Evolutionary conservation across 2,888 invertebrate genomes (phyloP), one percentile per base, ranked within the genome.

Genomic region (Alviniconcha strummeri): DNA sequence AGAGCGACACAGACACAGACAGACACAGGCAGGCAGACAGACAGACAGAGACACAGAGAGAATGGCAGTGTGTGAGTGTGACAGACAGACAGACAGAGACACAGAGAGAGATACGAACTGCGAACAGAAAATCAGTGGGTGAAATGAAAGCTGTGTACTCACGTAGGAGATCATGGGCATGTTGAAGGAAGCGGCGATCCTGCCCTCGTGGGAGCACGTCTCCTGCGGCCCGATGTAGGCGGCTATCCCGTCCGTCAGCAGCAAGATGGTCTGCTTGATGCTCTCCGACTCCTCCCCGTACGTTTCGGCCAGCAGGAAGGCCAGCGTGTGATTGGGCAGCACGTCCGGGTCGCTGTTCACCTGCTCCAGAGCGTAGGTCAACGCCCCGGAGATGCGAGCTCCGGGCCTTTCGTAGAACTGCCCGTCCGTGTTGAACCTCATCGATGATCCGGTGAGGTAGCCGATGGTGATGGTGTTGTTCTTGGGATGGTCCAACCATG

Each of bases 121-220:
- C 56, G 19, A 15, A 54, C 15, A 71, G 15, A 15, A 52, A 67
- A 67, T n/a, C 6, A 19, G 52, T 52, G 36, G 36, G 57, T 60
- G 17, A 36, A 54, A 69, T 64, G 36, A 36, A 36, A 36, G 36
- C 36, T 0, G 36, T 36, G 36, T 90, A 96, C 97, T 96, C 94
- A 98, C 98, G 93, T 98, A 98, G 88, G 98, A 98, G 92, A 98
- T 97, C 98, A 98, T 98, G 7, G 98, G 98, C 80, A 98, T 94
- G 94, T 98, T 98, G 94, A 98, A 98, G 74, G 98, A 97, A 1
- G 98, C 97, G 0, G 98, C 98, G 96, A 98, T 97, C 88, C 97
- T 96, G 0, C 97, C 98, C 94, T 98, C 98, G 93, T 98, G 97
- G 52, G 97, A 96, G 93, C 98, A 93, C 0, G 97, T 97, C 93